A percentile compares a stretch with the other conserved stretches of the same genome.
Evolutionary conservation across 2,797 vertebrate genomes (phyloP).

Genomic region (Argyrosomus regius): DNA sequence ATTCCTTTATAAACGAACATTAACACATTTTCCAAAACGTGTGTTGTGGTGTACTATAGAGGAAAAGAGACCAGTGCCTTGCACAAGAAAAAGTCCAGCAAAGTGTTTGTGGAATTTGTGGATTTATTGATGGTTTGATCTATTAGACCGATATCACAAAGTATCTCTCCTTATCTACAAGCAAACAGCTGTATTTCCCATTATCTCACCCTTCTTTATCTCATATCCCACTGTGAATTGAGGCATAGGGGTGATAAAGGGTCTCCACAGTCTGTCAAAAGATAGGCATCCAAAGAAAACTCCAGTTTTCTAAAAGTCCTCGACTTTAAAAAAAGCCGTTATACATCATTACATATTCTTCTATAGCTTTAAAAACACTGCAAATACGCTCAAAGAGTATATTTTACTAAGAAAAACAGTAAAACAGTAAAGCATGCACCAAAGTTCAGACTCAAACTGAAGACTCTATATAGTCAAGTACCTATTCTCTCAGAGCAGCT

Average conservation of each 20-base stretch:
- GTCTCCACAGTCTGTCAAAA: not conserved
- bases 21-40: not conserved
- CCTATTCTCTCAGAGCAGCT: not conserved
- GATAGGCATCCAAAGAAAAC: not conserved
- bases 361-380: not conserved
- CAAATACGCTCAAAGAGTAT: not conserved
- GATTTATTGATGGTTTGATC: constrained; percentile 19
- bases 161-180: constrained; percentile 24
- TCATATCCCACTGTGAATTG: constrained; percentile 1
- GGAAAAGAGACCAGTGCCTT: not conserved
- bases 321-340: not conserved
- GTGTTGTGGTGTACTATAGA: not conserved
- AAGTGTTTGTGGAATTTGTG: not conserved
- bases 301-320: not conserved
- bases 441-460: not conserved
- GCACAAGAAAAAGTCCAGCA: not conserved
- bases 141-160: constrained; percentile 15
- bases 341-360: not conserved
- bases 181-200: constrained; percentile 25
- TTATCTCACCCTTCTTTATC: constrained; percentile 20
- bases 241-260: not conserved
- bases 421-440: not conserved
- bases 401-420: not conserved
- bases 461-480: not conserved
- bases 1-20: not conserved